Percentiles rank a stretch among this genome's conserved stretches.
Evolutionary conservation across 2,888 invertebrate species (phyloP).

Genomic region (Yponomeuta sedellus): DNA sequence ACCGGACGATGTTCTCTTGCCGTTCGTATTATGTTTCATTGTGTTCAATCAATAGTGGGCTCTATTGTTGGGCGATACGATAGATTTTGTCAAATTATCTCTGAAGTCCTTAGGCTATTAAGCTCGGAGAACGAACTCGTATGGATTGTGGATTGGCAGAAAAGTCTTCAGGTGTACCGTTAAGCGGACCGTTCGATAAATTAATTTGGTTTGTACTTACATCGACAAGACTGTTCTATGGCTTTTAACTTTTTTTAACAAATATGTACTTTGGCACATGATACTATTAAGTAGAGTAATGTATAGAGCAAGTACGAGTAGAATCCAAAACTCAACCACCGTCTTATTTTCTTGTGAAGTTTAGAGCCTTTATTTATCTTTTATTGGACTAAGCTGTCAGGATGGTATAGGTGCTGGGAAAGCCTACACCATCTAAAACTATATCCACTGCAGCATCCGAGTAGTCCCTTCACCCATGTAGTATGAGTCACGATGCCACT

Average conservation of each 20-base stretch:
- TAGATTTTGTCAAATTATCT: conserved; percentile 30
- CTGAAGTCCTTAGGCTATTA: conserved; percentile 24
- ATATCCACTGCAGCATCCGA: too few relatives aligned
- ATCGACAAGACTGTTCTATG: neutral
- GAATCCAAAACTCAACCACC: too few relatives aligned
- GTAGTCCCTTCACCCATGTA: too few relatives aligned
- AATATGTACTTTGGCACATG: too few relatives aligned
- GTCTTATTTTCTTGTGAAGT: too few relatives aligned
- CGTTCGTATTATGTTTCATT: conserved; percentile 35
- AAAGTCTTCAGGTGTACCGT: conserved; percentile 67
- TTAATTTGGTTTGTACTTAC: conserved; percentile 46
- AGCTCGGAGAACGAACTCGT: conserved; percentile 23
- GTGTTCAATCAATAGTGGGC: conserved; percentile 28
- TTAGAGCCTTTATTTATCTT: too few relatives aligned
- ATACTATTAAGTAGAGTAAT: too few relatives aligned
- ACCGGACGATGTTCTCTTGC: conserved; percentile 42
- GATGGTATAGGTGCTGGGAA: too few relatives aligned
- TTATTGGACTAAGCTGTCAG: too few relatives aligned
- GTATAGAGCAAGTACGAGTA: too few relatives aligned
- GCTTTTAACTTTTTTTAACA: neutral
- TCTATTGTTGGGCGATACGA: conserved; percentile 25
- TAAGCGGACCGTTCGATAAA: conserved; percentile 63
- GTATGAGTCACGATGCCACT: too few relatives aligned
- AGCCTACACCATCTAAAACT: too few relatives aligned
- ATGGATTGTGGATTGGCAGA: conserved; percentile 56